A percentile compares a stretch with the other conserved stretches of the same genome.
These are phyloP conservation scores for Equus przewalskii DNA, from an alignment of 2,113 vertebrate genomes.

Conservation along the genomic window DNA sequence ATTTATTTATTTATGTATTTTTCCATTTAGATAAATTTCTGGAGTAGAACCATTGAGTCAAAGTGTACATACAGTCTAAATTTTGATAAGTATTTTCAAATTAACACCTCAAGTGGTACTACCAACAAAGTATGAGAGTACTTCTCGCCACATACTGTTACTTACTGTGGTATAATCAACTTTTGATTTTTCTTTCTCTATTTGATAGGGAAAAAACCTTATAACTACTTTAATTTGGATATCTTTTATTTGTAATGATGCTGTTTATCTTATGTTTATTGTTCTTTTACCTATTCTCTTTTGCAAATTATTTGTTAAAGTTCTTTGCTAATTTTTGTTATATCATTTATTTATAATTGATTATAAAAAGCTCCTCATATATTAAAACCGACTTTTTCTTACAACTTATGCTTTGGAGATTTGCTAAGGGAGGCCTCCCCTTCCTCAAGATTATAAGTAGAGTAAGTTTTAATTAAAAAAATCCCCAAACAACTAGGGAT, in stretches of 20 bases:
- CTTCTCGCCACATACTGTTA: neutral
- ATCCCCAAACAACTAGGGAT: neutral
- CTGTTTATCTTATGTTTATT: neutral
- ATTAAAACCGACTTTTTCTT: slow-evolving; percentile 33
- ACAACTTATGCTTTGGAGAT: neutral
- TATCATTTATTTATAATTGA: neutral
- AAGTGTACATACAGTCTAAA: neutral
- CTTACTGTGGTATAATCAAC: neutral
- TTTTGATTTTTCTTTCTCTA: slow-evolving; percentile 19
- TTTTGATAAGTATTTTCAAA: slow-evolving; percentile 16
- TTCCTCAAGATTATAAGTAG: neutral
- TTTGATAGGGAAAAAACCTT: neutral
- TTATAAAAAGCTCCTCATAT: neutral
- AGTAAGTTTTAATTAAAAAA: slow-evolving; percentile 21
- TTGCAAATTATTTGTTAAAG: neutral
- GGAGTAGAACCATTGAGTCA: neutral
- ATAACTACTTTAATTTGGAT: neutral
- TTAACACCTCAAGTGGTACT: neutral
- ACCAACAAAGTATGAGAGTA: neutral
- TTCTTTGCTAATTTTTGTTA: neutral
- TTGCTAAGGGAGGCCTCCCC: neutral
- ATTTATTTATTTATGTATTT: neutral
- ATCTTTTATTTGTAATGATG: neutral
- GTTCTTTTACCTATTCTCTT: neutral
- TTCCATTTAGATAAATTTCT: neutral